Conservation (phyloP, 2,797 vertebrate genomes). For the Sebastes steindachneri region DNA sequence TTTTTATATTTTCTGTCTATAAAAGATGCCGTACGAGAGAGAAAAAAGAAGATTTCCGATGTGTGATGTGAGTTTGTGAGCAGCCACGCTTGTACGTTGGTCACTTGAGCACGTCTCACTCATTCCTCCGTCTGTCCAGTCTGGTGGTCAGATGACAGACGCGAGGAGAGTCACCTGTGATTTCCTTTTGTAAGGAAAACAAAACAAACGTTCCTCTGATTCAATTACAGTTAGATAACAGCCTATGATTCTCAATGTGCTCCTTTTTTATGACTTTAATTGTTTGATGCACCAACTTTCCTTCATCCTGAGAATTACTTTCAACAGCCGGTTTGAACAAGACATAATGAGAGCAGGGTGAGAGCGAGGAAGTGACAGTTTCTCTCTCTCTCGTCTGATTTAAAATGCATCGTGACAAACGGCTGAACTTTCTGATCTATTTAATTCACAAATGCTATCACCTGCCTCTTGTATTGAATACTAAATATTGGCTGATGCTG, state of each 20-base stretch:
- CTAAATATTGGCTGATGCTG: not conserved
- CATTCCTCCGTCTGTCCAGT: conserved; percentile 6
- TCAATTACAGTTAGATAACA: not conserved
- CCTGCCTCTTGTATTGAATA: not conserved
- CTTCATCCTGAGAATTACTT: not conserved
- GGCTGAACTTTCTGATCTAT: conserved; percentile 12
- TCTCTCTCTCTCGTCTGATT: conserved; percentile 1
- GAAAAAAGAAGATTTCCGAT: not conserved
- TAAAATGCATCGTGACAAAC: conserved; percentile 13
- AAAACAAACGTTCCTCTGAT: not conserved
- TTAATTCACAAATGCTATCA: not conserved
- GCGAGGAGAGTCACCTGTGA: conserved; percentile 21
- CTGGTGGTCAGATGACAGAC: conserved; percentile 22
- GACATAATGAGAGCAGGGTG: conserved; percentile 25
- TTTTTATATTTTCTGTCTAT: not conserved
- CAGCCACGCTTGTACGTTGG: not conserved
- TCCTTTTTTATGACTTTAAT: not conserved
- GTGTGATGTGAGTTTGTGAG: not conserved
- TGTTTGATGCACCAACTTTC: not conserved
- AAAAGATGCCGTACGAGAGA: not conserved
- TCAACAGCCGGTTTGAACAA: not conserved
- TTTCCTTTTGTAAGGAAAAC: not conserved
- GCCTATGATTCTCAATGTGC: not conserved
- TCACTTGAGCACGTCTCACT: conserved; percentile 22
- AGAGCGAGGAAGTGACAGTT: not conserved